Conservation (phyloP, 2,797 vertebrate genomes). For the Streptopelia turtur region DNA sequence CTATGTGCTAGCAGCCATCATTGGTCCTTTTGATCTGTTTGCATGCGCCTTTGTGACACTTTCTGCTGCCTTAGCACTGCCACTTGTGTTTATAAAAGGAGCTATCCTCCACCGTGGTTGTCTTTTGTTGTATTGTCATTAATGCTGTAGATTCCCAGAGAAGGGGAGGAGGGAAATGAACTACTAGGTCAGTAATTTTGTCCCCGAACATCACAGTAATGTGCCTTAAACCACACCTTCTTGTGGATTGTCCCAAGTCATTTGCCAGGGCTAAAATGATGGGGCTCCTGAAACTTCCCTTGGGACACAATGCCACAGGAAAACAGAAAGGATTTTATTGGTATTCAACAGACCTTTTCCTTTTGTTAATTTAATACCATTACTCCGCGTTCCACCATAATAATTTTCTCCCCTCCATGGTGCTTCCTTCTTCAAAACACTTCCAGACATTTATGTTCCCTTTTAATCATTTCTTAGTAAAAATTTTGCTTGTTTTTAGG, state of each 20-base stretch:
- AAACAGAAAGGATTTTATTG: slow-evolving; percentile 33
- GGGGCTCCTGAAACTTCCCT: neutral
- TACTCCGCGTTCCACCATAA: neutral
- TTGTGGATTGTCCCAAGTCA: slow-evolving; percentile 23
- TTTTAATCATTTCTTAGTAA: slow-evolving; percentile 59
- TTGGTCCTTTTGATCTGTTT: neutral
- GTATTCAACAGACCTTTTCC: slow-evolving; percentile 40
- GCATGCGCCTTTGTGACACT: neutral
- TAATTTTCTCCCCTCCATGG: neutral
- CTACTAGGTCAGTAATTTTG: neutral
- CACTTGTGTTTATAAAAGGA: neutral
- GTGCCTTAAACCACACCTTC: slow-evolving; percentile 1
- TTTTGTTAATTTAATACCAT: slow-evolving; percentile 49
- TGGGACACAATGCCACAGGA: slow-evolving; percentile 39
- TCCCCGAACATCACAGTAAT: neutral
- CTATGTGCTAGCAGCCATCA: neutral
- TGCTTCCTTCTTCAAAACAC: slow-evolving; percentile 21
- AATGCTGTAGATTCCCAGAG: neutral
- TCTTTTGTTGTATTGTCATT: neutral
- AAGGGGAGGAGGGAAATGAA: neutral
- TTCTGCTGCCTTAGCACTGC: neutral
- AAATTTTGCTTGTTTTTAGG: slow-evolving; percentile 61
- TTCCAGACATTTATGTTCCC: slow-evolving; percentile 48
- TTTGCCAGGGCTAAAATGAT: neutral
- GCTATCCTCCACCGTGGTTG: fast-evolving